A percentile compares a stretch with the other conserved stretches of the same genome.
These are phyloP conservation scores for Rhabdomys dilectus DNA, from an alignment of 2,113 vertebrate species.

Conservation along the genomic window DNA sequence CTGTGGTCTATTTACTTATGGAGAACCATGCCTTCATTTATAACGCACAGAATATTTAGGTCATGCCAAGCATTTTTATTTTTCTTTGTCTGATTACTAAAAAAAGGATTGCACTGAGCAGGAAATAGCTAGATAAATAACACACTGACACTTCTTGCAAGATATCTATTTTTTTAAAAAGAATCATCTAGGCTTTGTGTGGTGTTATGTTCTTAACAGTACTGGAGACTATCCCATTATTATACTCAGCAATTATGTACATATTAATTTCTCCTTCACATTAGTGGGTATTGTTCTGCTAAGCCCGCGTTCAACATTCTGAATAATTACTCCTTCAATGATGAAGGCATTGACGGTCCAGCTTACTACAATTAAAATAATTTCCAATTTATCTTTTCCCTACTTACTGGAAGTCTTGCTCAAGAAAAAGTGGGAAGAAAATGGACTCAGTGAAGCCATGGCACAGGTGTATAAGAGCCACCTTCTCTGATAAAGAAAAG, in stretches of 20 bases:
- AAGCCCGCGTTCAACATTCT: constrained; percentile 48
- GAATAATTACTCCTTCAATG: constrained; percentile 44
- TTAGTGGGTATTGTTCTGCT: constrained; percentile 33
- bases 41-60: constrained; percentile 78
- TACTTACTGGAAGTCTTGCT: background rate
- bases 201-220: constrained; percentile 50
- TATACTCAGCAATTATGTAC: constrained; percentile 18
- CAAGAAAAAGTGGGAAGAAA: background rate
- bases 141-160: constrained; percentile 23
- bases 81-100: constrained; percentile 75
- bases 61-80: constrained; percentile 71
- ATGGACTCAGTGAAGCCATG: background rate
- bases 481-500: constrained; percentile 18
- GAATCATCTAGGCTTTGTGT: constrained; percentile 13
- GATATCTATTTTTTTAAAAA: constrained; percentile 60
- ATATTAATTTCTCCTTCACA: constrained; percentile 54
- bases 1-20: constrained; percentile 67
- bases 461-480: background rate
- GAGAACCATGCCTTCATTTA: constrained; percentile 74
- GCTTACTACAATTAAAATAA: constrained; percentile 65
- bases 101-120: constrained; percentile 56
- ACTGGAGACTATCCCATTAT: background rate
- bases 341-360: constrained; percentile 43
- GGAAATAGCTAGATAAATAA: constrained; percentile 76
- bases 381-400: constrained; percentile 31